These are phyloP conservation scores for Ciconia nigra DNA, from an alignment of 2,797 vertebrate species.

Conservation along the genomic window DNA sequence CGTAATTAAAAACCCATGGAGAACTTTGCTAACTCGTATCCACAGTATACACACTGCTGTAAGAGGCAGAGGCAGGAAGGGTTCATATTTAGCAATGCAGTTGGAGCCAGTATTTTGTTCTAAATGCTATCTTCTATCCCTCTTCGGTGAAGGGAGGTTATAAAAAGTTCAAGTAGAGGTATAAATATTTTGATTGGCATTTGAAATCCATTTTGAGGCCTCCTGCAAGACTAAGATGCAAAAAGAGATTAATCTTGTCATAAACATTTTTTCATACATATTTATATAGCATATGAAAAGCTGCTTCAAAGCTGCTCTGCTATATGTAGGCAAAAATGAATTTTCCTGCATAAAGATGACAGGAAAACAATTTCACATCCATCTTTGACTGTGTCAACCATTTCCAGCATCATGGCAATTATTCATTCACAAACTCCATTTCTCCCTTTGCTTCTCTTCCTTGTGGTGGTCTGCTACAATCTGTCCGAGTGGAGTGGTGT, in stretches of 20 bases:
- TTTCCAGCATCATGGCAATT: not conserved
- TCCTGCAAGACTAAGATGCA: not conserved
- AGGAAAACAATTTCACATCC: not conserved
- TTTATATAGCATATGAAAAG: not conserved
- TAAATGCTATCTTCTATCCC: not conserved
- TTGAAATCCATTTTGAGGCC: not conserved
- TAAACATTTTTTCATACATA: slow-evolving; percentile 24
- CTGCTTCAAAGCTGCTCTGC: not conserved
- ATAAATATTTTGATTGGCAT: not conserved
- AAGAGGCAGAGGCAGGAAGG: not conserved
- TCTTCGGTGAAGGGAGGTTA: not conserved
- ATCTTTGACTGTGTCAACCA: not conserved
- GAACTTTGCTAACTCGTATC: not conserved
- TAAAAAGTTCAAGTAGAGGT: not conserved
- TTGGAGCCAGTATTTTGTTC: not conserved
- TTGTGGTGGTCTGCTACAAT: not conserved
- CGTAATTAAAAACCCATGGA: not conserved
- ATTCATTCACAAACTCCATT: not conserved
- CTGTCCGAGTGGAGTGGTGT: not conserved
- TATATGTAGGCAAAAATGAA: not conserved
- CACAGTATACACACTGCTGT: fast-evolving
- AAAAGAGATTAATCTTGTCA: slow-evolving; percentile 1
- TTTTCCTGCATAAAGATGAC: not conserved
- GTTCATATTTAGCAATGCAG: not conserved
- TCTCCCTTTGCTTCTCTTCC: not conserved